phyloP scores from a whole-genome alignment of 2,888 invertebrate species.

The Macaria notata region DNA sequence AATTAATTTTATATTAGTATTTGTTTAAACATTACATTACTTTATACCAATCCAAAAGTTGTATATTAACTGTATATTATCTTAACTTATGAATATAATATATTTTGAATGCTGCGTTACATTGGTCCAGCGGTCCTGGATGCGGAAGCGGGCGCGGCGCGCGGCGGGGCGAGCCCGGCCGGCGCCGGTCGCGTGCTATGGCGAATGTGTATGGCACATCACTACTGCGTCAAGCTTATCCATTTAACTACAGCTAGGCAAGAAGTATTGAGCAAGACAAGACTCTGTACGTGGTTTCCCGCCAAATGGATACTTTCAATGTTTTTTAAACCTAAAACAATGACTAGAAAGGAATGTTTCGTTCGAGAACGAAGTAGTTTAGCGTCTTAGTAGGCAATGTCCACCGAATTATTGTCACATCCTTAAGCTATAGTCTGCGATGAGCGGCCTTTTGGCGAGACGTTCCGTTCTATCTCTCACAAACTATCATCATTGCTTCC shows the following conservation, averaged over 20 bases:
- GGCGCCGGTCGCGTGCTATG: slow-evolving; percentile 51
- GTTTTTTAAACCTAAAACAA: slow-evolving; percentile 45
- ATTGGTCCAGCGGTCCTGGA: slow-evolving; percentile 74
- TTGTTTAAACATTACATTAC: slow-evolving; percentile 61
- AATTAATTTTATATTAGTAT: slow-evolving; percentile 39
- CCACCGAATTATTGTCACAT: slow-evolving; percentile 73
- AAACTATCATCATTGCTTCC: slow-evolving; percentile 19
- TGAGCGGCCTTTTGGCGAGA: slow-evolving; percentile 45
- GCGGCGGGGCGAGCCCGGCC: slow-evolving; percentile 32
- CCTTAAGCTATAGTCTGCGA: slow-evolving; percentile 64
- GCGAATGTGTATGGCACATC: slow-evolving; percentile 71
- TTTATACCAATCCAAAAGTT: slow-evolving; percentile 77
- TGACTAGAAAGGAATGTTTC: slow-evolving; percentile 79
- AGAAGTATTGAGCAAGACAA: slow-evolving; percentile 76
- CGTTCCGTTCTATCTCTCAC: slow-evolving; percentile 29
- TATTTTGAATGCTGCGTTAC: slow-evolving; percentile 57
- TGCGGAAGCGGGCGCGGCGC: slow-evolving; percentile 44
- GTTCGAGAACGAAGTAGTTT: slow-evolving; percentile 58
- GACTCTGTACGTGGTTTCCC: slow-evolving; percentile 51
- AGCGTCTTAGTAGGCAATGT: slow-evolving; percentile 70
- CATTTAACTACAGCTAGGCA: slow-evolving; percentile 64
- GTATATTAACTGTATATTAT: slow-evolving; percentile 63
- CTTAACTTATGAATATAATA: slow-evolving; percentile 51
- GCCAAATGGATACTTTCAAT: slow-evolving; percentile 44
- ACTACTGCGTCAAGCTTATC: slow-evolving; percentile 66